phyloP scores from a whole-genome alignment of 2,113 vertebrate species.

The Vicugna pacos region DNA sequence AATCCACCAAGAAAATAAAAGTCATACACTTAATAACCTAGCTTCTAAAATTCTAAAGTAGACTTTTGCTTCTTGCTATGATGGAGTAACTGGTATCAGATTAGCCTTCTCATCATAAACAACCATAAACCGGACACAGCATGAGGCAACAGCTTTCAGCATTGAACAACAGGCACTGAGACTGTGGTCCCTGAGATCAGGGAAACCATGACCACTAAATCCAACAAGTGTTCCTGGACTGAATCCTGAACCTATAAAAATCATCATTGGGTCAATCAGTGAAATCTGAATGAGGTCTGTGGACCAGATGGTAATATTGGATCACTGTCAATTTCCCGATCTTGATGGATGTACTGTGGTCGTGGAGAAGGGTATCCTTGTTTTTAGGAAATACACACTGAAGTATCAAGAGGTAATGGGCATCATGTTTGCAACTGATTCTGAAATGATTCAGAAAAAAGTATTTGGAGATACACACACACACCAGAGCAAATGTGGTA shows the following conservation, averaged over 20 bases:
- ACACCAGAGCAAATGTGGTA: not conserved
- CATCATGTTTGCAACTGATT: not conserved
- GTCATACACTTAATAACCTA: not conserved
- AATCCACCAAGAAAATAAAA: conserved; percentile 15
- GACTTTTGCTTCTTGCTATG: not conserved
- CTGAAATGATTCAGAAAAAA: not conserved
- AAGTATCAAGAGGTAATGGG: not conserved
- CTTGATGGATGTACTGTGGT: not conserved
- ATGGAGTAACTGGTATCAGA: not conserved
- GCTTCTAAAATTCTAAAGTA: not conserved
- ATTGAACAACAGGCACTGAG: not conserved
- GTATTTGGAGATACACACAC: not conserved
- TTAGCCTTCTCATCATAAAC: not conserved
- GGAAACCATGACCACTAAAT: not conserved
- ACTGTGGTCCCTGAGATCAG: not conserved
- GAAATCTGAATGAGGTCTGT: not conserved
- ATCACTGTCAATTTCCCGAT: not conserved
- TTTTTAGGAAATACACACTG: not conserved
- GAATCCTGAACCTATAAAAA: conserved; percentile 14
- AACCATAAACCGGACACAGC: not conserved
- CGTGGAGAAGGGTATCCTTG: not conserved
- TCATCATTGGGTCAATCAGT: not conserved
- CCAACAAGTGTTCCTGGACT: not conserved
- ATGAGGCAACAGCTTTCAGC: not conserved
- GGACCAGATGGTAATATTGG: not conserved